Base-by-base conservation (phyloP, 2,888 invertebrate genomes). In the Dyspetes luteomarginatus region DNA sequence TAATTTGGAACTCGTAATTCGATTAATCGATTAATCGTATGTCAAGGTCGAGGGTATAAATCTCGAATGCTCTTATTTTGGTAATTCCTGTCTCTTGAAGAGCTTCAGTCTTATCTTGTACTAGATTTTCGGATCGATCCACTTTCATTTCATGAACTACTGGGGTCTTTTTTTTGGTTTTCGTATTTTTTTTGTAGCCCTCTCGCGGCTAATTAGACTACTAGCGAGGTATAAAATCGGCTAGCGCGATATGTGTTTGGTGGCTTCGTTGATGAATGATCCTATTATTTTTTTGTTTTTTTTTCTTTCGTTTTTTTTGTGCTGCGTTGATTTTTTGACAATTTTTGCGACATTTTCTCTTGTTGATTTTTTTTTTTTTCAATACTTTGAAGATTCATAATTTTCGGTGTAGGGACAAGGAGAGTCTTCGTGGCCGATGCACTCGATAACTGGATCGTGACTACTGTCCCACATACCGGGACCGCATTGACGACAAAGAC, bases 391-490 rank as follows among this genome's bases (percentile, higher is more conserved):
- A 26, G 73, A 85, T 65, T 86, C 84, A 76, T 91, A 91, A 82
- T 89, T 89, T 43, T 89, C 89, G 28, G 88, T 83, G 56, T 90
- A 89, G 1, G 91, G 92, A 88, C 94, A 94, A 36, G 93, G 92
- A 43, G 94, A 93, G 77, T 95, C 94, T 12, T 93, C 93, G 85
- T 96, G 96, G 1, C 96, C 96, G 17, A 94, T 94, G 90, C 98
- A 98, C 89, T 97, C 96, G 43, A 98, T 95, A 24, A 96, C 95
- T 0, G 98, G 98, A 77, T 97, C 95, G 91, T 98, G 98, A 3
- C 96, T 96, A 71, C 97, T 97, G 93, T 98, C 98, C 98, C 98
- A 98, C 93, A 98, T 98, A 2, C 98, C 98, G 0, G 97, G 97
- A 0, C 97, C 97, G 90, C 97, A 97, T 75, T 96, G 95, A 87